phyloP scores from a whole-genome alignment of 2,113 vertebrate genomes.

The Percopsis transmontana region DNA sequence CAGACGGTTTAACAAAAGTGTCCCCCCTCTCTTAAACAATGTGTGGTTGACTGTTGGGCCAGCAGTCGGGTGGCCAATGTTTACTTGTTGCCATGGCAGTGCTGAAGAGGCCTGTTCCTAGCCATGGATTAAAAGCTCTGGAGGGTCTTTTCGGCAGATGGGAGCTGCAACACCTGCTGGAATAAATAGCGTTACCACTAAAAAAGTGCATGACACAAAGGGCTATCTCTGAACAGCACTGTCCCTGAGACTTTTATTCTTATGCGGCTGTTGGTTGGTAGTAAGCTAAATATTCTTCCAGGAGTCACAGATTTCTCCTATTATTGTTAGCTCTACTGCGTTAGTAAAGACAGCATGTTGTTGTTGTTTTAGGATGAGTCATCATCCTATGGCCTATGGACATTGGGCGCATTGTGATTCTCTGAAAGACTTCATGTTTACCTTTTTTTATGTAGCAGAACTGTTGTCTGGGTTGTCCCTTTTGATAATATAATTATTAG shows the following conservation, averaged over 20 bases:
- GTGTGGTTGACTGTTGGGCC: slow-evolving; percentile 41
- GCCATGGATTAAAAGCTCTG: slow-evolving; percentile 51
- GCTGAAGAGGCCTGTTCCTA: slow-evolving; percentile 56
- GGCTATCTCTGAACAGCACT: not conserved
- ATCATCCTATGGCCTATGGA: not conserved
- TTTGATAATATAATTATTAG: not conserved
- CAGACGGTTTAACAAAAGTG: slow-evolving; percentile 10
- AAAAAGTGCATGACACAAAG: not conserved
- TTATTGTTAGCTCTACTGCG: not conserved
- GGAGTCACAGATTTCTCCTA: too few species aligned
- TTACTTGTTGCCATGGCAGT: slow-evolving; percentile 72
- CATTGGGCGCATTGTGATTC: not conserved
- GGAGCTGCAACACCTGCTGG: slow-evolving; percentile 50
- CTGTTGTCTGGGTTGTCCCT: slow-evolving; percentile 6
- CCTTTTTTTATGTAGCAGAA: not conserved
- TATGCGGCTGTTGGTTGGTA: not conserved
- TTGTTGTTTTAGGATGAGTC: not conserved
- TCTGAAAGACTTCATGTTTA: not conserved
- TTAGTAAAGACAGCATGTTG: not conserved
- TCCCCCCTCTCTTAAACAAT: slow-evolving; percentile 18
- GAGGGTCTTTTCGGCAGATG: slow-evolving; percentile 50
- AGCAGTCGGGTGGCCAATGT: slow-evolving; percentile 61
- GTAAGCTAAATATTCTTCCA: not conserved
- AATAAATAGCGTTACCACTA: slow-evolving; percentile 29
- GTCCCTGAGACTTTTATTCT: not conserved